These are phyloP conservation scores for Ageneiosus marmoratus DNA, from an alignment of 2,113 vertebrate species.

Conservation along the genomic window DNA sequence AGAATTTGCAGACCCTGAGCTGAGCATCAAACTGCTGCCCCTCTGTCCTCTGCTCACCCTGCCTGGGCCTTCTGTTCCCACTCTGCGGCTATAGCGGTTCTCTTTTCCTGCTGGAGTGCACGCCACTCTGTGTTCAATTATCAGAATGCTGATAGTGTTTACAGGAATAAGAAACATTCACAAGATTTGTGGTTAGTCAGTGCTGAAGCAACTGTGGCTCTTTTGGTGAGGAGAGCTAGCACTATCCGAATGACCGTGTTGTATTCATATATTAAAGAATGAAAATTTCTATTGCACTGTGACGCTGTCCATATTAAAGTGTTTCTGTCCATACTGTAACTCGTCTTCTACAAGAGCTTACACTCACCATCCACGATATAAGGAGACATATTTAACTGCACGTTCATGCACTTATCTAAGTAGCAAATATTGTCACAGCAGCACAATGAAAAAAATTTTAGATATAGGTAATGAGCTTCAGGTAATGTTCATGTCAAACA, in stretches of 20 bases:
- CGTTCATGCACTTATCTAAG: not conserved
- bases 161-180: not conserved
- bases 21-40: constrained; percentile 68
- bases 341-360: not conserved
- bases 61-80: not conserved
- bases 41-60: not conserved
- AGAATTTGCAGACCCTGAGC: constrained; percentile 72
- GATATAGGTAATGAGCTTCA: no score
- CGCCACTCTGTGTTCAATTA: not conserved
- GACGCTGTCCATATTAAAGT: constrained; percentile 2
- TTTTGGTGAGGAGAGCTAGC: not conserved
- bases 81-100: not conserved
- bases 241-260: not conserved
- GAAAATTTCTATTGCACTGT: constrained; percentile 26
- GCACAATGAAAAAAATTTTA: no score
- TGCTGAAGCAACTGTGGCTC: not conserved
- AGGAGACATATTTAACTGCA: not conserved
- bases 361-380: not conserved
- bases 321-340: not conserved
- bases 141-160: constrained; percentile 16
- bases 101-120: constrained; percentile 29
- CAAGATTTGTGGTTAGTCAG: not conserved
- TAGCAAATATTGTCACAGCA: no score
- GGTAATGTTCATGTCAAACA: no score
- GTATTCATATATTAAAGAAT: not conserved